Conservation (phyloP, 2,888 invertebrate genomes). For the Gandaritis pyraliata region DNA sequence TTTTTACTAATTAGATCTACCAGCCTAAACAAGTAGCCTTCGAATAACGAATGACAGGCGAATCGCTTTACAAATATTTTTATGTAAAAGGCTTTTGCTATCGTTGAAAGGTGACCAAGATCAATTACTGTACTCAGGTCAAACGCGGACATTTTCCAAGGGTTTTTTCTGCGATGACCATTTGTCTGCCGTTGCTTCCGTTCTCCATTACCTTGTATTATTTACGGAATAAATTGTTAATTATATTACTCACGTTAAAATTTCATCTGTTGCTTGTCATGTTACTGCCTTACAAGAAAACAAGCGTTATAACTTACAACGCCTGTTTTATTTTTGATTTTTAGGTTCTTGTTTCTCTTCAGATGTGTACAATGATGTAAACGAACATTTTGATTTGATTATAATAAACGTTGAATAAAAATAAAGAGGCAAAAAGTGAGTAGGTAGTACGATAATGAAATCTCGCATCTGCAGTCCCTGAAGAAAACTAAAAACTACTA, state of each 20-base stretch:
- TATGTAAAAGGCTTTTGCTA: too few species aligned
- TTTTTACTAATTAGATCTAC: slow-evolving; percentile 46
- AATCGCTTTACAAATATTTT: too few species aligned
- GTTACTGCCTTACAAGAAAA: too few species aligned
- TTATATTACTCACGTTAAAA: slow-evolving; percentile 28
- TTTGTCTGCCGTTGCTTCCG: slow-evolving; percentile 26
- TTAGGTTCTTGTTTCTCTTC: slow-evolving; percentile 21
- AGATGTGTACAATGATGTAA: slow-evolving; percentile 17
- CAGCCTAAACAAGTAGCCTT: slow-evolving; percentile 16
- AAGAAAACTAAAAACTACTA: too few species aligned
- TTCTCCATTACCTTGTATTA: slow-evolving; percentile 36
- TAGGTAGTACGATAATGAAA: neutral
- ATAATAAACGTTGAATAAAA: slow-evolving; percentile 3
- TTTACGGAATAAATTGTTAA: slow-evolving; percentile 33
- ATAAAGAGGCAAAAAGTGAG: slow-evolving; percentile 4
- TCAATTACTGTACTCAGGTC: too few species aligned
- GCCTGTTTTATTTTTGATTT: slow-evolving; percentile 27
- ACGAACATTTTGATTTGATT: slow-evolving; percentile 23
- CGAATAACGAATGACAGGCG: neutral
- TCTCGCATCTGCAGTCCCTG: neutral
- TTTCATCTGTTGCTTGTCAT: slow-evolving; percentile 31
- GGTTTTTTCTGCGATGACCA: neutral
- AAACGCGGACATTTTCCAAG: neutral
- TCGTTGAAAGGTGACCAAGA: too few species aligned
- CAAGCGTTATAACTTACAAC: too few species aligned